Percentiles rank a stretch among this genome's conserved stretches.
These are phyloP conservation scores for Spongia lamella DNA, from an alignment of 37 sponge, comb jelly and placozoan species.

Conservation along the genomic window DNA sequence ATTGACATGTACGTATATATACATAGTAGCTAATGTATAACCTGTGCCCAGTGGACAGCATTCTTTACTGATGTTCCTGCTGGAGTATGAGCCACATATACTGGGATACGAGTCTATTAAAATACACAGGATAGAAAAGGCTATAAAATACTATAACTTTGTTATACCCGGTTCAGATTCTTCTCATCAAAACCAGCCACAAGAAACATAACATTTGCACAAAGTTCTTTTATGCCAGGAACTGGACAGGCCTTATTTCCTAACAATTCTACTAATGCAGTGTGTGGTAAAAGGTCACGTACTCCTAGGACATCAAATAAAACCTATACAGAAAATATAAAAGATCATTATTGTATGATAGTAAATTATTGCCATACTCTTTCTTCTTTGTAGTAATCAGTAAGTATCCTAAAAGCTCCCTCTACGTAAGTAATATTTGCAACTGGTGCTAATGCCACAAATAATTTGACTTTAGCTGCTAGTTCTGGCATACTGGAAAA, in stretches of 20 bases:
- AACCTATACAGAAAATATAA: not conserved
- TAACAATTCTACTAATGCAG: conserved; percentile 7
- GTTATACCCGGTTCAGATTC: conserved; percentile 26
- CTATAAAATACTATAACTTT: too few relatives aligned
- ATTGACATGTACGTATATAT: too few relatives aligned
- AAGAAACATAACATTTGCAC: conserved; percentile 51
- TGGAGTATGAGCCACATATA: conserved; percentile 66
- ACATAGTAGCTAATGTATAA: conserved; percentile 14
- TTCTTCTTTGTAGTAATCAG: conserved; percentile 25
- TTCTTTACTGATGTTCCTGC: conserved; percentile 77
- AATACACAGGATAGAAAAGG: not conserved
- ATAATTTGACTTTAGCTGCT: conserved; percentile 62
- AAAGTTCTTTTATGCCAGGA: conserved; percentile 13
- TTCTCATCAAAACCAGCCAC: conserved; percentile 36
- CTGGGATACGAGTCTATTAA: conserved; percentile 43
- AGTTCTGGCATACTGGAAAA: conserved; percentile 64
- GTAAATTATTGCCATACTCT: conserved; percentile 12
- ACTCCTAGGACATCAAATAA: conserved; percentile 40
- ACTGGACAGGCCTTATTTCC: conserved; percentile 25
- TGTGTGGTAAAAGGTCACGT: conserved; percentile 47
- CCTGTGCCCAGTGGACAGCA: conserved; percentile 71
- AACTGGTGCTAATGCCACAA: conserved; percentile 75
- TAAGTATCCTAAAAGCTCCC: conserved; percentile 40
- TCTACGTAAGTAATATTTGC: conserved; percentile 48
- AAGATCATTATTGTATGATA: too few relatives aligned